phyloP scores from a whole-genome alignment of 1,140 invertebrate species.

The Trichomalopsis sarcophagae region DNA sequence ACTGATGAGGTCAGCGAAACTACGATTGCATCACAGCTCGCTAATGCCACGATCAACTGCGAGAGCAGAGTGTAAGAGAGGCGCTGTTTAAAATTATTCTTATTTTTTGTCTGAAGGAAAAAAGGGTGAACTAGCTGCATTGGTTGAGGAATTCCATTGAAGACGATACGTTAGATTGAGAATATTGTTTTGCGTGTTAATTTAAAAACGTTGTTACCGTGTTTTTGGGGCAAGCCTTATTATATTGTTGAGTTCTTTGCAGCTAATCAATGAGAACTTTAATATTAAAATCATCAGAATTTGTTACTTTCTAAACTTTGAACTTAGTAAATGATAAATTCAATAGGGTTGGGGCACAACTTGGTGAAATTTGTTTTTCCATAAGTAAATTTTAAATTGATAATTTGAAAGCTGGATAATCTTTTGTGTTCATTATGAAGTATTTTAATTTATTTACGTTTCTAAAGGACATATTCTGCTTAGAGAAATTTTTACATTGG shows the following conservation, averaged over 20 bases:
- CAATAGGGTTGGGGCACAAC: background rate
- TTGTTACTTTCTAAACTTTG: background rate
- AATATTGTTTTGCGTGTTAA: background rate
- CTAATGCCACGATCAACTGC: constrained; percentile 59
- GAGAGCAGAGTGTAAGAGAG: constrained; percentile 62
- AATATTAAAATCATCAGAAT: background rate
- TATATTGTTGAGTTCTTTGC: background rate
- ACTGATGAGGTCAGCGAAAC: constrained; percentile 71
- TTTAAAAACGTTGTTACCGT: background rate
- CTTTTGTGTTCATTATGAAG: background rate
- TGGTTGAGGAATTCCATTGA: constrained; percentile 30
- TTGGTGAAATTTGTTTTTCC: background rate
- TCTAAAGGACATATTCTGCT: too few species aligned
- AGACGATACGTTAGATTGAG: background rate
- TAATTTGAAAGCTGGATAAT: background rate
- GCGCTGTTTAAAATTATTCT: background rate
- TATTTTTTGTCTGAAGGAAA: background rate
- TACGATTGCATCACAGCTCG: constrained; percentile 68
- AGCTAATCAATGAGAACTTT: background rate
- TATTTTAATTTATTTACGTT: background rate
- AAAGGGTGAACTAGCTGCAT: background rate
- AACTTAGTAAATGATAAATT: background rate
- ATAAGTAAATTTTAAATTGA: background rate
- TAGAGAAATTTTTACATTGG: too few species aligned
- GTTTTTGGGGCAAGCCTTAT: background rate